phyloP scores from a whole-genome alignment of 2,888 invertebrate species.

The Pharmacophagus antenor region DNA sequence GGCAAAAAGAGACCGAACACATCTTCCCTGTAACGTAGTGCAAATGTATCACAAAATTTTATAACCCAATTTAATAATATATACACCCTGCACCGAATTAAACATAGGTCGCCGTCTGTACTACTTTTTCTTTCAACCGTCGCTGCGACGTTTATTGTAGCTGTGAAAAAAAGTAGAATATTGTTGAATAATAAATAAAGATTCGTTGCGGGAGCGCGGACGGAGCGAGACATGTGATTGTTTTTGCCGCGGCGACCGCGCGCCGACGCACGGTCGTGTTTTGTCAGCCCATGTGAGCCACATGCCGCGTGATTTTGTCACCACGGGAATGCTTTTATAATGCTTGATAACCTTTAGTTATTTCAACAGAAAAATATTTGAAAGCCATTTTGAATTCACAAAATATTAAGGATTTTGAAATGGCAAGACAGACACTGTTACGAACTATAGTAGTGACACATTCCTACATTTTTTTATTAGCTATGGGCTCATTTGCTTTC shows the following conservation, averaged over 20 bases:
- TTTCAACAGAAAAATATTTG: background rate
- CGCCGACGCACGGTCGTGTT: constrained; percentile 44
- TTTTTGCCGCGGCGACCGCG: constrained; percentile 51
- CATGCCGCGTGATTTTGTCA: constrained; percentile 42
- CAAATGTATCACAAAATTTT: constrained; percentile 52
- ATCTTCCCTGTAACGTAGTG: constrained; percentile 35
- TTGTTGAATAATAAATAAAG: constrained; percentile 54
- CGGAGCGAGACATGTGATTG: constrained; percentile 50
- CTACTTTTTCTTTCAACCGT: constrained; percentile 45
- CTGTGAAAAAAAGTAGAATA: constrained; percentile 51
- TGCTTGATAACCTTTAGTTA: constrained; percentile 17
- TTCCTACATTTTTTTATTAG: too few species aligned
- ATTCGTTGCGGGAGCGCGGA: constrained; percentile 41
- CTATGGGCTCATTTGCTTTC: too few species aligned
- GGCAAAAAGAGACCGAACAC: constrained; percentile 45
- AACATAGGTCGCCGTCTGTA: constrained; percentile 42
- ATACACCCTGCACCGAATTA: constrained; percentile 41
- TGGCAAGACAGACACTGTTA: background rate
- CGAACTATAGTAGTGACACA: background rate
- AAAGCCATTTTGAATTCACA: background rate
- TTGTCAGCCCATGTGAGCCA: constrained; percentile 41
- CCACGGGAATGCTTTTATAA: constrained; percentile 40
- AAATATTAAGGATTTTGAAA: background rate
- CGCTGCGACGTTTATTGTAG: constrained; percentile 50
- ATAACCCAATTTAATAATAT: constrained; percentile 53